A percentile compares a stretch with the other conserved stretches of the same genome.
phyloP scores from a whole-genome alignment of 2,797 vertebrate genomes.

The Sarcophilus harrisii region DNA sequence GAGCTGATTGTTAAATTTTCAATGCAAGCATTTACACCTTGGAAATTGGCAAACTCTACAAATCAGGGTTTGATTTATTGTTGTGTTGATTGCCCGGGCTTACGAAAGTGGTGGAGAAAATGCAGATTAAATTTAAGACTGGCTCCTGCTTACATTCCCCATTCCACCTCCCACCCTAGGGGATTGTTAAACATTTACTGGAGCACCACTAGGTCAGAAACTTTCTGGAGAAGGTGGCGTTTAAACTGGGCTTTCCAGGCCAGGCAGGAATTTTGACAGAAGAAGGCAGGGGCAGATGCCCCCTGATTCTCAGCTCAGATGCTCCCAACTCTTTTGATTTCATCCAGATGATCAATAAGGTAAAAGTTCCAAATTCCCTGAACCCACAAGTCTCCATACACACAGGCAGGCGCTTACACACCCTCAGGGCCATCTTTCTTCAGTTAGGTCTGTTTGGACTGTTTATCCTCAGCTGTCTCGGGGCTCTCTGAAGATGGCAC shows the following conservation, averaged over 20 bases:
- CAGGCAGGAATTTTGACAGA: neutral
- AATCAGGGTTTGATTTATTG: neutral
- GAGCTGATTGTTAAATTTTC: constrained; percentile 3
- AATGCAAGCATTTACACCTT: neutral
- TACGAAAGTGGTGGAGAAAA: neutral
- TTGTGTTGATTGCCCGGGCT: neutral
- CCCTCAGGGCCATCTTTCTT: neutral
- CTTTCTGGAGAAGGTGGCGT: neutral
- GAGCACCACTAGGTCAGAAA: neutral
- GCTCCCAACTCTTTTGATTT: neutral
- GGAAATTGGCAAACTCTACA: neutral
- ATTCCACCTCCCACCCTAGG: neutral
- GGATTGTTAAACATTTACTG: neutral
- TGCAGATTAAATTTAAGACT: neutral
- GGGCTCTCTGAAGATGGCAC: neutral
- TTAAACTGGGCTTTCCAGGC: neutral
- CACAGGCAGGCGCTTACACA: neutral
- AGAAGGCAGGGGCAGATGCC: neutral
- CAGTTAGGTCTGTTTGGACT: constrained; percentile 5
- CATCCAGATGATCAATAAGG: neutral
- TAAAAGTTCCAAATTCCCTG: neutral
- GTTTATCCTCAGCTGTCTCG: neutral
- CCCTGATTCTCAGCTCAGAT: neutral
- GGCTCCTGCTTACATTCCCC: neutral
- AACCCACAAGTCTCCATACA: neutral